These are phyloP conservation scores for Rhodophaea formosa DNA, from an alignment of 2,888 invertebrate genomes.

Conservation along the genomic window DNA sequence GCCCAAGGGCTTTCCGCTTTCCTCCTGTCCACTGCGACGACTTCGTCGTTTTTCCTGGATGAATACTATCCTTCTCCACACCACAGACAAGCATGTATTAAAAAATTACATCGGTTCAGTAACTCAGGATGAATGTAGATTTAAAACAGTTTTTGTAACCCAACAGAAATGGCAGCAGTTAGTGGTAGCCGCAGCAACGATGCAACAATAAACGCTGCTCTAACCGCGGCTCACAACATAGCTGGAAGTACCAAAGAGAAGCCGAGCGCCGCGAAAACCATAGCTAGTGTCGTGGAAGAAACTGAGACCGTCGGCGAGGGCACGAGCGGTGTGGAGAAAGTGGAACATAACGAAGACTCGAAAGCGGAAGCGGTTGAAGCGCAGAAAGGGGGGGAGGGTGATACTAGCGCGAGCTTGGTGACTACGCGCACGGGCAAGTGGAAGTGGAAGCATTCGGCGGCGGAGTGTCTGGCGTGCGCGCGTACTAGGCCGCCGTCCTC, in stretches of 20 bases:
- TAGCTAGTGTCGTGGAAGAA: constrained; percentile 4
- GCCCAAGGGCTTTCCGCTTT: no score
- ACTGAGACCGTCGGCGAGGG: not conserved
- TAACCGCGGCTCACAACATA: not conserved
- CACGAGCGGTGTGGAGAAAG: not conserved
- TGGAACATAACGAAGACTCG: constrained; percentile 17
- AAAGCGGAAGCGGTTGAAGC: not conserved
- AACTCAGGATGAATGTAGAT: no score
- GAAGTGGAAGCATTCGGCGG: constrained; percentile 59
- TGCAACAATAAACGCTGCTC: not conserved
- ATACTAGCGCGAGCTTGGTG: constrained; percentile 25
- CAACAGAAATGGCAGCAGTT: constrained; percentile 3
- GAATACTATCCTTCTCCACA: no score
- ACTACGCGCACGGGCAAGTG: constrained; percentile 38
- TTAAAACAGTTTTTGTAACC: not conserved
- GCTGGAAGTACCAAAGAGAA: constrained; percentile 1
- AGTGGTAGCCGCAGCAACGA: constrained; percentile 6
- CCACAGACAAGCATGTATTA: no score
- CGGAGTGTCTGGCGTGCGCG: constrained; percentile 66
- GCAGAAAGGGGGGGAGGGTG: constrained; percentile 8
- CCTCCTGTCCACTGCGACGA: no score
- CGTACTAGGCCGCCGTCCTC: constrained; percentile 65
- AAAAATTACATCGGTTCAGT: no score
- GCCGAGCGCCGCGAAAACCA: not conserved
- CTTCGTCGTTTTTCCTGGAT: no score